These are phyloP conservation scores for Parthenolecanium corni DNA, from an alignment of 2,888 invertebrate species.

Conservation along the genomic window DNA sequence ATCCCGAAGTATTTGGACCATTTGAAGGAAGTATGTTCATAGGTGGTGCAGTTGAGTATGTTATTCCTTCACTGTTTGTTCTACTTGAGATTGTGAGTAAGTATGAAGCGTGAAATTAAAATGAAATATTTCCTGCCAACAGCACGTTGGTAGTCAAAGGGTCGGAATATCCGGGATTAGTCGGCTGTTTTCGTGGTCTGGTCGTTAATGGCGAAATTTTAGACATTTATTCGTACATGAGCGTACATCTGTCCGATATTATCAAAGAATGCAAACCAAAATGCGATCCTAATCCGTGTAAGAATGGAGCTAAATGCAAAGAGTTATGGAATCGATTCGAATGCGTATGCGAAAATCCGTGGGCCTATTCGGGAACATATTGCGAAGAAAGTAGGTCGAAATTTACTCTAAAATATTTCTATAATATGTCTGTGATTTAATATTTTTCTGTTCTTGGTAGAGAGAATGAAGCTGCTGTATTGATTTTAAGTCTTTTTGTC, in stretches of 20 bases:
- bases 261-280: constrained; percentile 88
- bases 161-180: constrained; percentile 74
- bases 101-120: background rate
- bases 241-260: constrained; percentile 79
- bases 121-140: background rate
- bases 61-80: constrained; percentile 33
- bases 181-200: constrained; percentile 85
- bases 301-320: constrained; percentile 79
- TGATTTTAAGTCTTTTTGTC: too few relatives aligned
- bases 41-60: constrained; percentile 83
- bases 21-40: constrained; percentile 91
- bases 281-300: constrained; percentile 86
- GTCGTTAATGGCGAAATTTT: constrained; percentile 84
- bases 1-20: constrained; percentile 80
- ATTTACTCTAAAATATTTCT: too few relatives aligned
- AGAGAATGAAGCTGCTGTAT: too few relatives aligned
- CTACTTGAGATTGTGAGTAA: too few relatives aligned
- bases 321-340: constrained; percentile 86
- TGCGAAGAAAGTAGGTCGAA: constrained; percentile 83
- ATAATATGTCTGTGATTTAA: too few relatives aligned
- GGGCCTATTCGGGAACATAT: constrained; percentile 81
- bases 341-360: constrained; percentile 81
- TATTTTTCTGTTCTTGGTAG: too few relatives aligned
- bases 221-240: constrained; percentile 85
- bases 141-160: constrained; percentile 16